phyloP scores from a whole-genome alignment of 2,113 vertebrate genomes.

The Athene cunicularia region DNA sequence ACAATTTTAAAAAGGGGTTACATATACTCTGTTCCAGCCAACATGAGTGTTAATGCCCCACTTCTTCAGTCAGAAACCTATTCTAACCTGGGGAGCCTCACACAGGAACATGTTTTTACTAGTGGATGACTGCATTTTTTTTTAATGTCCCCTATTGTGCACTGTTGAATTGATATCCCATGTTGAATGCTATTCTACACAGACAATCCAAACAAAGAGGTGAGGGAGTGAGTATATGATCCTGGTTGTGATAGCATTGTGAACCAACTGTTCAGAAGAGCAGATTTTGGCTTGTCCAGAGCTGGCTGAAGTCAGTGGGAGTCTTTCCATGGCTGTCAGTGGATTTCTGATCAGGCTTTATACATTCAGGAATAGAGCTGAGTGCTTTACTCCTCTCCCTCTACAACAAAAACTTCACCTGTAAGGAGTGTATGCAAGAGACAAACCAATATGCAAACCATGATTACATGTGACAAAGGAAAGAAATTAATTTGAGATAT shows the following conservation, averaged over 20 bases:
- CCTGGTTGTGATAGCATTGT: background rate
- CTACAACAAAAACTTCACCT: background rate
- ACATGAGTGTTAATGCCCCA: background rate
- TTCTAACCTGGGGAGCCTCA: background rate
- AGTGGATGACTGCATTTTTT: background rate
- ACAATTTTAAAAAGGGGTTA: background rate
- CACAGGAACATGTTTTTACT: background rate
- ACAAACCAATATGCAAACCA: rapidly evolving
- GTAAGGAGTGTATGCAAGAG: background rate
- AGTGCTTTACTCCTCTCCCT: background rate
- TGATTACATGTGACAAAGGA: background rate
- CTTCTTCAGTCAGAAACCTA: background rate
- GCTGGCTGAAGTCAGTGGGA: background rate
- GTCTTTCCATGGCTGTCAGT: background rate
- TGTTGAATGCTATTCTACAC: background rate
- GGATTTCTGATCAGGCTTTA: background rate
- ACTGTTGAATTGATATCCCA: background rate
- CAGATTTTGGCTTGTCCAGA: background rate
- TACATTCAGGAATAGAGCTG: background rate
- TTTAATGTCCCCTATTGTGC: background rate
- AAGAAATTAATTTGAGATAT: background rate
- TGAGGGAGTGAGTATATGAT: background rate
- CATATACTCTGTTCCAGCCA: background rate
- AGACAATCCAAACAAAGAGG: background rate
- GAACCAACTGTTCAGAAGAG: background rate